Conservation (phyloP, 2,113 vertebrate species). For the Nothoprocta perdicaria region DNA sequence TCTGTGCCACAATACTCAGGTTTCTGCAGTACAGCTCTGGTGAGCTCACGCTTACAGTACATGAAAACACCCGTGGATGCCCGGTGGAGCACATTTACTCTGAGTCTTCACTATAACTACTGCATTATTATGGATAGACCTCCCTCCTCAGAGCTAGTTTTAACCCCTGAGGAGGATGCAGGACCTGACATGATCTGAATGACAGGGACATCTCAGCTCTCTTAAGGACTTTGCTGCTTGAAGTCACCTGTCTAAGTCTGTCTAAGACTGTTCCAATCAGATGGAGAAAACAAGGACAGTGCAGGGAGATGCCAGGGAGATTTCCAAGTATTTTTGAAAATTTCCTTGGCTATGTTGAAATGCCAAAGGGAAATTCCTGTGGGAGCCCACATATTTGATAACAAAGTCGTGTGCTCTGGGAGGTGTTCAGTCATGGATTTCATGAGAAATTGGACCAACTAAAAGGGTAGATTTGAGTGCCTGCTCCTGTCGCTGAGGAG, state of each 20-base stretch:
- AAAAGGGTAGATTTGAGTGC: background rate
- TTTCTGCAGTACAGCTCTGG: background rate
- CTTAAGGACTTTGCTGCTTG: background rate
- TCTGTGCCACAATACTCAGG: background rate
- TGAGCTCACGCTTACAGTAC: fast-evolving
- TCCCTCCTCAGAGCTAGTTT: background rate
- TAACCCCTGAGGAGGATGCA: background rate
- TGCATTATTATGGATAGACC: background rate
- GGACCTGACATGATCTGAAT: background rate
- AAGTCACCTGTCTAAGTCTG: background rate
- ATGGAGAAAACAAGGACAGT: background rate
- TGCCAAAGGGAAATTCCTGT: background rate
- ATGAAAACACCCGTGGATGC: background rate
- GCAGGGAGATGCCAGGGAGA: fast-evolving
- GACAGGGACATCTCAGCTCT: background rate
- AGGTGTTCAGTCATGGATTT: background rate
- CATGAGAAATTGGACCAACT: background rate
- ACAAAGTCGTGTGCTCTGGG: background rate
- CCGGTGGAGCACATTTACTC: background rate
- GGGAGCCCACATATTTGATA: background rate
- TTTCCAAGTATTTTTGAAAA: background rate
- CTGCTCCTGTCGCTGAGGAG: background rate
- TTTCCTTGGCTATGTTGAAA: background rate
- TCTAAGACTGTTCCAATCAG: background rate
- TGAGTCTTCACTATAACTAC: background rate